These are phyloP conservation scores for Eilema caniola DNA, from an alignment of 2,888 invertebrate species.

Conservation along the genomic window DNA sequence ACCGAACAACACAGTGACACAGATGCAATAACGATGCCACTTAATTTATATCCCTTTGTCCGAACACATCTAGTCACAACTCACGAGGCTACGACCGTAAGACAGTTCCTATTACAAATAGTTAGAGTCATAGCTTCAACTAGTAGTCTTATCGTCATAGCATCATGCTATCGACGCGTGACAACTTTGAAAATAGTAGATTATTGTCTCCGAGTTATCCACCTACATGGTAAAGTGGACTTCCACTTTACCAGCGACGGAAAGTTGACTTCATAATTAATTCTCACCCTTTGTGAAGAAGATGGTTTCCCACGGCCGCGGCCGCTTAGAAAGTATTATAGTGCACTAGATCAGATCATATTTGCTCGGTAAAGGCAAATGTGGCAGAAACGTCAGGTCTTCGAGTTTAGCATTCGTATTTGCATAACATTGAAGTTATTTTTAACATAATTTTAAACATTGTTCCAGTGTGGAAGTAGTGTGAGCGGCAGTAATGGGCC, in stretches of 20 bases:
- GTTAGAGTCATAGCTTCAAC: neutral
- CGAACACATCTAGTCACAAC: slow-evolving; percentile 51
- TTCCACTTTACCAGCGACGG: slow-evolving; percentile 28
- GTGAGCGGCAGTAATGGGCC: slow-evolving; percentile 82
- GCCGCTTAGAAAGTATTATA: slow-evolving; percentile 60
- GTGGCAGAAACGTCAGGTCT: slow-evolving; percentile 39
- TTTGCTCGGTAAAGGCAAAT: slow-evolving; percentile 54
- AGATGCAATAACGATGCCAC: slow-evolving; percentile 51
- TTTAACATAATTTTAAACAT: slow-evolving; percentile 61
- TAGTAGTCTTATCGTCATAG: slow-evolving; percentile 12
- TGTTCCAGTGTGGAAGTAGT: slow-evolving; percentile 79
- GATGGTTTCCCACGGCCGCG: slow-evolving; percentile 57
- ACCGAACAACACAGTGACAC: slow-evolving; percentile 49
- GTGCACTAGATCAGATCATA: slow-evolving; percentile 53
- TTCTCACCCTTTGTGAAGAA: slow-evolving; percentile 32
- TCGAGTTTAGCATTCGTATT: slow-evolving; percentile 47
- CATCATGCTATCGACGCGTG: slow-evolving; percentile 28
- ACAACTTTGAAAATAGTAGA: slow-evolving; percentile 25
- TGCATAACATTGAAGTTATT: slow-evolving; percentile 52
- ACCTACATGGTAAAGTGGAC: slow-evolving; percentile 34
- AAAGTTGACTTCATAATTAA: slow-evolving; percentile 47
- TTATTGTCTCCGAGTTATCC: slow-evolving; percentile 52
- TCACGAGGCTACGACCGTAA: slow-evolving; percentile 42
- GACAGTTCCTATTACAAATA: slow-evolving; percentile 45
- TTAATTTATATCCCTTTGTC: slow-evolving; percentile 61